Evolutionary conservation across 1,140 invertebrate species (phyloP).

Genomic region (Ips typographus): DNA sequence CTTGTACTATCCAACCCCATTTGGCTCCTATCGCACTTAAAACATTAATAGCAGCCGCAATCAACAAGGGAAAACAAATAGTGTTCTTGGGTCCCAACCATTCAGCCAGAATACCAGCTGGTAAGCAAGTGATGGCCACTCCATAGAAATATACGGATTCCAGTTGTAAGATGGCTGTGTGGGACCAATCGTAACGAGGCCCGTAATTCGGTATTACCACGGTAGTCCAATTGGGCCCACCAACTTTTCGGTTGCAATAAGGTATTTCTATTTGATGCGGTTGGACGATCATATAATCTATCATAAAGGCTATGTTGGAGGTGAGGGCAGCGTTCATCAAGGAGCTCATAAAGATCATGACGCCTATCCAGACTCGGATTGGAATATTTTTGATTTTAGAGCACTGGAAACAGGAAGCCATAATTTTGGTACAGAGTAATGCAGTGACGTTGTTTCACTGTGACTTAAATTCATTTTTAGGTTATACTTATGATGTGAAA

Average conservation of each 20-base stretch:
- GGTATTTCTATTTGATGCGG: constrained; percentile 9
- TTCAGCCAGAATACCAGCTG: constrained; percentile 40
- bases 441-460: no score
- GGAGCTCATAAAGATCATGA: constrained; percentile 67
- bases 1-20: constrained; percentile 18
- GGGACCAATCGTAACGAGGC: constrained; percentile 59
- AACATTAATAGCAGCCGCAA: constrained; percentile 24
- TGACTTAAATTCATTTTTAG: no score
- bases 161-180: constrained; percentile 61
- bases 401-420: no score
- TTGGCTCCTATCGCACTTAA: constrained; percentile 14
- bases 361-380: constrained; percentile 58
- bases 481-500: no score
- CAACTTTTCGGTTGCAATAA: constrained; percentile 3
- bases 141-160: constrained; percentile 69
- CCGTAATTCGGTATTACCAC: constrained; percentile 24
- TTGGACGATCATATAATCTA: constrained; percentile 1
- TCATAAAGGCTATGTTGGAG: constrained; percentile 13
- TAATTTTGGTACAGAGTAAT: no score
- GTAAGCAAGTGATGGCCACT: constrained; percentile 37
- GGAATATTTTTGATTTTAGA: constrained; percentile 38
- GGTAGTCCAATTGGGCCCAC: background rate
- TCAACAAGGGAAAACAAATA: constrained; percentile 18
- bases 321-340: constrained; percentile 59
- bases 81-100: constrained; percentile 45